Percentiles rank a stretch among this genome's conserved stretches.
phyloP scores from a whole-genome alignment of 2,797 vertebrate species.

The Menidia menidia region DNA sequence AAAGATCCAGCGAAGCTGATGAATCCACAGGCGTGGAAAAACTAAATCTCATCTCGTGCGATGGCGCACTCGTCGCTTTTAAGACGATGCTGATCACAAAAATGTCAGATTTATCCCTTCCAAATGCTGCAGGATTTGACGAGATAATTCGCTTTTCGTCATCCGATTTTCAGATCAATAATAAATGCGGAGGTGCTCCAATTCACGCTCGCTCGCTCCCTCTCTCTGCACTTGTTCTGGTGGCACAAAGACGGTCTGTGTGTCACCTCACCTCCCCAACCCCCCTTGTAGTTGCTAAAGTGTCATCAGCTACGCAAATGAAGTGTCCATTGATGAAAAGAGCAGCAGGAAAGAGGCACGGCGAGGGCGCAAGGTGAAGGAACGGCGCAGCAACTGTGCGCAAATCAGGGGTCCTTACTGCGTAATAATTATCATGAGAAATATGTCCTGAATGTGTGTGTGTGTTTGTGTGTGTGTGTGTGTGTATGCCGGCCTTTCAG shows the following conservation, averaged over 20 bases:
- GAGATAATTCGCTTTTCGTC: conserved; percentile 8
- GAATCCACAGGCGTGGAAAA: background rate
- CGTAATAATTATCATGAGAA: conserved; percentile 6
- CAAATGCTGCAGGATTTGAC: conserved; percentile 23
- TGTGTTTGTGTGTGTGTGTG: too few species aligned
- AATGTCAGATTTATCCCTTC: conserved; percentile 22
- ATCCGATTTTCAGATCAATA: conserved; percentile 32
- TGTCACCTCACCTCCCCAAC: conserved; percentile 47
- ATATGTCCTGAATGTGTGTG: background rate
- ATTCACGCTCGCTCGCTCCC: conserved; percentile 5
- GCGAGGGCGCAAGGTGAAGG: conserved; percentile 15
- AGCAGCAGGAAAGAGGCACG: conserved; percentile 20
- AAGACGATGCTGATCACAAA: conserved; percentile 10
- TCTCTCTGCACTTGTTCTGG: conserved; percentile 31
- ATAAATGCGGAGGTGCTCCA: conserved; percentile 21
- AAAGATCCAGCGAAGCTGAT: background rate
- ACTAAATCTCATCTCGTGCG: background rate
- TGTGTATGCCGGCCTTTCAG: background rate
- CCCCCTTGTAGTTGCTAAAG: conserved; percentile 47
- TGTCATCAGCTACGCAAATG: conserved; percentile 66
- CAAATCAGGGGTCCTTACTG: background rate
- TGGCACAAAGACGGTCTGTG: conserved; percentile 56
- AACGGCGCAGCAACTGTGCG: conserved; percentile 7
- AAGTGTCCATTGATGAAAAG: conserved; percentile 60
- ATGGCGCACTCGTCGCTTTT: background rate